phyloP scores from a whole-genome alignment of 2,888 invertebrate genomes.

The Ypsolopha sequella region DNA sequence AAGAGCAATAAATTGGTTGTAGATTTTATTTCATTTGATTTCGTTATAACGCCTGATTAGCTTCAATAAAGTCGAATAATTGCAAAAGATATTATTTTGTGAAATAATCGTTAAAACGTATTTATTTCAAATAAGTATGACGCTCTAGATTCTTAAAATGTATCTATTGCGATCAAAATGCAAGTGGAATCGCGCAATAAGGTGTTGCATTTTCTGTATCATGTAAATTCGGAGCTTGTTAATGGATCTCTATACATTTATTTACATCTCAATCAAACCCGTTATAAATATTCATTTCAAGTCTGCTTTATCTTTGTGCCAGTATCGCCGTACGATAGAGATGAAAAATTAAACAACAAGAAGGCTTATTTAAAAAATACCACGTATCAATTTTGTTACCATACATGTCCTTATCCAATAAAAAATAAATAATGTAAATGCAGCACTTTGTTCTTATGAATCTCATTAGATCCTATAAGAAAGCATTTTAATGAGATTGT shows the following conservation, averaged over 20 bases:
- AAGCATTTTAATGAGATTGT: too few relatives aligned
- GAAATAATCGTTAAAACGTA: not conserved
- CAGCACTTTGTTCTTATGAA: too few relatives aligned
- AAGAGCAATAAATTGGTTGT: too few relatives aligned
- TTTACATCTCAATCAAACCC: slow-evolving; percentile 46
- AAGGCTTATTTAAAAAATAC: not conserved
- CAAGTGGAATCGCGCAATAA: not conserved
- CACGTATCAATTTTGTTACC: too few relatives aligned
- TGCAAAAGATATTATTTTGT: slow-evolving; percentile 9
- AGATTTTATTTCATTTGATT: too few relatives aligned
- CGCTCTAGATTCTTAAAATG: not conserved
- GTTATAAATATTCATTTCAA: slow-evolving; percentile 48
- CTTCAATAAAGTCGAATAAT: too few relatives aligned
- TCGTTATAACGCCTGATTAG: too few relatives aligned
- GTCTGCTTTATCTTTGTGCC: slow-evolving; percentile 35
- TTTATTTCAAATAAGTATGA: not conserved
- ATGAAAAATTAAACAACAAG: not conserved
- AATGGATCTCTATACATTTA: slow-evolving; percentile 44
- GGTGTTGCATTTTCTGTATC: slow-evolving; percentile 18
- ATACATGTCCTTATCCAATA: too few relatives aligned
- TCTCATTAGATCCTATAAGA: too few relatives aligned
- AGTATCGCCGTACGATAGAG: slow-evolving; percentile 16
- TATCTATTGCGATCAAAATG: not conserved
- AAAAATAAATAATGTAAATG: too few relatives aligned
- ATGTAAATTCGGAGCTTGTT: slow-evolving; percentile 31